Conservation (phyloP, 1,140 invertebrate genomes). For the Drosophila seguyi region DNA sequence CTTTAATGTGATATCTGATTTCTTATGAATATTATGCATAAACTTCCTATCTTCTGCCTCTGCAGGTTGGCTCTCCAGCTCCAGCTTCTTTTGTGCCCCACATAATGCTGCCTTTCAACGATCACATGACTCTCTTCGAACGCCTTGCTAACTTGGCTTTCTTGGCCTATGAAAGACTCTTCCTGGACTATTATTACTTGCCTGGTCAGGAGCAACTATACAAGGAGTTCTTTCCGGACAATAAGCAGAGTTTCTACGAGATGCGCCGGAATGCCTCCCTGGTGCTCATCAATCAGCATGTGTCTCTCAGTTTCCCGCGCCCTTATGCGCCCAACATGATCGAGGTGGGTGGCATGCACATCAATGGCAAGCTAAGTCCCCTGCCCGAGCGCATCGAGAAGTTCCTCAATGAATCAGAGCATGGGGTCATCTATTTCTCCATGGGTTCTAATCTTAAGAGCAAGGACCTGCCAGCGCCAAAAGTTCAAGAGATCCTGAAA, state of each 20-base stretch:
- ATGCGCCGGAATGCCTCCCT: conserved; percentile 86
- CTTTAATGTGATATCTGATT: neutral
- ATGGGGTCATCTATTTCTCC: conserved; percentile 87
- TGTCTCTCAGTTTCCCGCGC: conserved; percentile 81
- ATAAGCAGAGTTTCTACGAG: conserved; percentile 26
- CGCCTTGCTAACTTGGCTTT: conserved; percentile 68
- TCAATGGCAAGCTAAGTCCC: conserved; percentile 62
- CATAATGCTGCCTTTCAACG: conserved; percentile 56
- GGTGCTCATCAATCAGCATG: conserved; percentile 86
- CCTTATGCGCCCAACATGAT: conserved; percentile 85
- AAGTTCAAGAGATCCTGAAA: conserved; percentile 85
- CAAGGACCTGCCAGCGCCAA: conserved; percentile 80
- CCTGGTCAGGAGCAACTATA: conserved; percentile 64
- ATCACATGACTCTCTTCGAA: conserved; percentile 79
- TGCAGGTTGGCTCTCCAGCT: conserved; percentile 80
- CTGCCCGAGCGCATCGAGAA: conserved; percentile 70
- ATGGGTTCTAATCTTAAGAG: conserved; percentile 79
- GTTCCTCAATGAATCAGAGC: conserved; percentile 81
- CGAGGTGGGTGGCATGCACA: conserved; percentile 86
- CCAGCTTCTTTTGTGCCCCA: conserved; percentile 58
- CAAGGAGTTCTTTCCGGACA: conserved; percentile 69
- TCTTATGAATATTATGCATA: neutral
- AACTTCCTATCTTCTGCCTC: neutral
- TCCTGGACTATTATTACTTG: conserved; percentile 63
- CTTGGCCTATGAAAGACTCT: conserved; percentile 45